Base-by-base conservation (phyloP, 2,888 invertebrate genomes). In the Platerodrilus igneus region DNA sequence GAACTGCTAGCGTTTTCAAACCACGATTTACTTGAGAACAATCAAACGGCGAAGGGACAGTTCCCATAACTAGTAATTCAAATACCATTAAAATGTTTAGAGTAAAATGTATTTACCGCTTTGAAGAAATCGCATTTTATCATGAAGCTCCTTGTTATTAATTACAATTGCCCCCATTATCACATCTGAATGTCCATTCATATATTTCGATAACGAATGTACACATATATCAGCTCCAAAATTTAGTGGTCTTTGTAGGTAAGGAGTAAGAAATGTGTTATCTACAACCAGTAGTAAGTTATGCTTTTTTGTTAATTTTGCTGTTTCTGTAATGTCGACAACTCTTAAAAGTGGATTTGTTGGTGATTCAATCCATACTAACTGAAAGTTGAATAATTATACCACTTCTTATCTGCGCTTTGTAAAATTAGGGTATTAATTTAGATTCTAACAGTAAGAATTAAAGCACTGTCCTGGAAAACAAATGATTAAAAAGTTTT, bases 31-130 rank as follows among this genome's bases (percentile, higher is more conserved):
- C 92, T 61, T 93, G 75, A 63, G 82, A 90, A 66, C 96, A 95
- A 66, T 97, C 97, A 62, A 94, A 92, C 0, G 97, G 93, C 0
- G 95, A 90, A 2, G 97, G 95, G 7, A 95, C 83, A 22, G 87
- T 80, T 34, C 87, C 57, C 0, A 32, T 34, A 5, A n/a, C 40
- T 31, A 17, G 4, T 28, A 33, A 7, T 22, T 32, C 14, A 10
- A 7, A 31, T 33, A 33, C n/a, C 8, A 33, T 33, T 10, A 3
- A 50, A 18, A 28, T 34, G 20, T 45, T 50, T 8, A 39, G n/a
- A n/a, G n/a, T n/a, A n/a, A n/a, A n/a, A n/a, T n/a, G n/a, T n/a
- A n/a, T 13, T n/a, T 31, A 34, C 75, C 68, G 56, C 75, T 74
- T 56, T 79, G 79, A 18, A 75, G 64, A 59, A 74, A 79, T 28